Base-by-base conservation (phyloP, 1,140 invertebrate species). In the Zaprionus ghesquierei region DNA sequence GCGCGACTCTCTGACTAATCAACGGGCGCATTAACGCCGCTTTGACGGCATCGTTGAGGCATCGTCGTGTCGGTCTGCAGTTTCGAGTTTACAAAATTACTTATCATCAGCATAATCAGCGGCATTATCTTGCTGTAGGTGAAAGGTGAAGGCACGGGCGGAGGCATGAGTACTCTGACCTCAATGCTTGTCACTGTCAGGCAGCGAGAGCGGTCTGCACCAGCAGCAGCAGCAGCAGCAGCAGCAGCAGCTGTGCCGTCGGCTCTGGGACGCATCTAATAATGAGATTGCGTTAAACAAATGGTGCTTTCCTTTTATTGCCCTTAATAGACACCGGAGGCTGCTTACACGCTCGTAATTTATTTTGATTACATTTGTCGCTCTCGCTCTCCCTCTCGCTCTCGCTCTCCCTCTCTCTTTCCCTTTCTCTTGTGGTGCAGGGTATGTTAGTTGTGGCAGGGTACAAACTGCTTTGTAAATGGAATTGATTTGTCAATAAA, bases 281-380 rank as follows among this genome's bases (percentile, higher is more conserved):
- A 89, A 89, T 89, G 84, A 89, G 84, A 89, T 89, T 89, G 84
- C 84, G 84, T 89, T 89, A 89, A 89, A 89, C 84, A 89, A 89
- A 89, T 89, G 84, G 85, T 72, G 79, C 70, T 89, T 72, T 80
- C 77, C 84, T 89, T 89, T 89, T 84, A 89, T 89, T 89, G 84
- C 62, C 60, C 84, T 79, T 89, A 89, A 89, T 89, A 89, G 84
- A 89, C 84, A 89, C 84, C 85, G 84, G 84, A 80, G 84, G 84
- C 84, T 84, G 79, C 84, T 89, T 80, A 89, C 84, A 89, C 64
- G 84, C 79, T 89, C 84, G 84, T 89, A 80, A 89, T 89, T 89
- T 89, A 89, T 84, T 89, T 89, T 89, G 84, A 89, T 89, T 89
- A 89, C 84, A 89, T 80, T 89, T 84, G 79, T 82, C 69, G 55